Conservation (phyloP, 2,113 vertebrate genomes). For the Pholis gunnellus region DNA sequence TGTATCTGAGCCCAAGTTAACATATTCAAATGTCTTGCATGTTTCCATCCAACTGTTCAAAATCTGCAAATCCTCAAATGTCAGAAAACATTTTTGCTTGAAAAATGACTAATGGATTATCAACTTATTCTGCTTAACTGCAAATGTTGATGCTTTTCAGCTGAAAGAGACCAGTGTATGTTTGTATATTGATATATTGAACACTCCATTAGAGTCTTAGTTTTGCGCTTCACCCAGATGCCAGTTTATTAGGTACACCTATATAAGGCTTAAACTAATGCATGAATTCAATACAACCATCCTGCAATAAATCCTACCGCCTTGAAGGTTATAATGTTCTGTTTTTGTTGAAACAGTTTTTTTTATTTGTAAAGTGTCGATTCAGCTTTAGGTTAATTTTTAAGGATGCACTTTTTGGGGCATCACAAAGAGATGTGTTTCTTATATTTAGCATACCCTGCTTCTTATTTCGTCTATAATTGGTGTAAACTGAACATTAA, state of each 20-base stretch:
- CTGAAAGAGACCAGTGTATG: neutral
- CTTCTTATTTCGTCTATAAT: neutral
- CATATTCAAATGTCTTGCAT: too few relatives aligned
- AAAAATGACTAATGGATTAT: neutral
- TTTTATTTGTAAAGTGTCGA: neutral
- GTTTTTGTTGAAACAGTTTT: neutral
- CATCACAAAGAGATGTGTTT: neutral
- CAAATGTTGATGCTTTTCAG: neutral
- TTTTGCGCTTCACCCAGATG: neutral
- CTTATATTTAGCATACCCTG: neutral
- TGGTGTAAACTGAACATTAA: neutral
- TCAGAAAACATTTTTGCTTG: neutral
- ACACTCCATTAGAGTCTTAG: neutral
- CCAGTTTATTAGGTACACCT: neutral
- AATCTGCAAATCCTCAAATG: too few relatives aligned
- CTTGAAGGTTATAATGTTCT: neutral
- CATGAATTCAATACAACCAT: neutral
- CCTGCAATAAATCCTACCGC: neutral
- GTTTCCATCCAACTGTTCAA: too few relatives aligned
- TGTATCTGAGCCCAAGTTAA: too few relatives aligned
- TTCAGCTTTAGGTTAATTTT: too few relatives aligned
- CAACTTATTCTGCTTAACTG: neutral
- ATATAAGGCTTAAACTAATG: neutral
- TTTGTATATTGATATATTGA: neutral
- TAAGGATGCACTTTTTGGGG: neutral